Evolutionary conservation across 2,888 invertebrate genomes (phyloP).

Genomic region (Andrena trimmerana): DNA sequence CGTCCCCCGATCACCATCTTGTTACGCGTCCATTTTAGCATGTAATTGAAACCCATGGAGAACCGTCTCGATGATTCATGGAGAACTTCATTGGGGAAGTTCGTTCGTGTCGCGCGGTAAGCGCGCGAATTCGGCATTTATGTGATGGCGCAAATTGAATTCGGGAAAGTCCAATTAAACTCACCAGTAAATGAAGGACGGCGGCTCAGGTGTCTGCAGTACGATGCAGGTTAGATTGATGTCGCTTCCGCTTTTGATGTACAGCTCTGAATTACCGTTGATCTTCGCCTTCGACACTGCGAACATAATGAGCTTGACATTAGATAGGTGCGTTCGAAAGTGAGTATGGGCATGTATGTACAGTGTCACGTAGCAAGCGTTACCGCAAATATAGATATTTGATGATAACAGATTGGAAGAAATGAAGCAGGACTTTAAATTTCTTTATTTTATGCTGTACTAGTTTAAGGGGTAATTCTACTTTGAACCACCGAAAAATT

Average conservation of each 20-base stretch:
- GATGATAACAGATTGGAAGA: too few species aligned
- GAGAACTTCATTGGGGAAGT: constrained; percentile 31
- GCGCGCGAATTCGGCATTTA: constrained; percentile 48
- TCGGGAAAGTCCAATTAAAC: constrained; percentile 67
- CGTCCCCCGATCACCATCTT: constrained; percentile 34
- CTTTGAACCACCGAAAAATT: too few species aligned
- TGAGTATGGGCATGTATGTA: neutral
- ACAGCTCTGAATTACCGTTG: constrained; percentile 93
- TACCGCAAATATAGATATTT: too few species aligned
- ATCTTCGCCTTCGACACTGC: constrained; percentile 96
- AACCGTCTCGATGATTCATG: constrained; percentile 36
- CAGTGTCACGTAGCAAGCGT: neutral
- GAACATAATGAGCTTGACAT: constrained; percentile 74
- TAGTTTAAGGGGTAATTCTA: too few species aligned
- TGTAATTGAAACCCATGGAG: constrained; percentile 47
- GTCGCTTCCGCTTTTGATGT: constrained; percentile 95
- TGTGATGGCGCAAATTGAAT: constrained; percentile 50
- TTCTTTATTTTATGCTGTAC: too few species aligned
- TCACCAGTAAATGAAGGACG: constrained; percentile 89
- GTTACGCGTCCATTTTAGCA: constrained; percentile 36
- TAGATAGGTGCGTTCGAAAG: constrained; percentile 34
- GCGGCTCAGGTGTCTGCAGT: constrained; percentile 93
- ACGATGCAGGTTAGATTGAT: constrained; percentile 96
- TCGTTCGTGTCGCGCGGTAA: constrained; percentile 10
- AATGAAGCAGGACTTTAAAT: too few species aligned